Base-by-base conservation (phyloP, 2,888 invertebrate species). In the Chrysolina haemoptera region DNA sequence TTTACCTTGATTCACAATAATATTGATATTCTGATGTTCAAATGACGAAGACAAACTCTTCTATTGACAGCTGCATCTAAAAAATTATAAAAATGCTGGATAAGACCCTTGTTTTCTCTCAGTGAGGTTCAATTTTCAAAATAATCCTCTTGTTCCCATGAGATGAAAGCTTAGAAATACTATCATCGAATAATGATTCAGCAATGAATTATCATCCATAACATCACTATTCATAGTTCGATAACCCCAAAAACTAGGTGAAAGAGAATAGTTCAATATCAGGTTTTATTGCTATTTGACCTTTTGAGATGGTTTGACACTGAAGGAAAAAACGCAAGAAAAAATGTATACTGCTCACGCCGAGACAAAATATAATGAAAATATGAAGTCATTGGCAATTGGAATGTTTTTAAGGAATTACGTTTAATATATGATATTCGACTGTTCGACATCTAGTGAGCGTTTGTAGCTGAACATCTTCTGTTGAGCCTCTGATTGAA, bases 201-300 rank as follows among this genome's bases (percentile, higher is more conserved):
- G 59, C 59, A 59, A 12, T 9, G 35, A n/a, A 16, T 35, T 59
- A 59, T 59, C 59, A 59, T 22, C 59, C 22, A 27, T 14, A 59
- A n/a, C 59, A 59, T 59, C 59, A 59, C 59, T 10, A 27, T 59
- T 59, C 59, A 35, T 59, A n/a, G 59, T 59, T 59, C 59, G 59
- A 59, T 59, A 59, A 59, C 59, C 59, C 3, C 59, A 1, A 35
- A 12, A 59, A 59, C 27, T 59, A 27, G 59, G 59, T 59, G 59
- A 59, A 59, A 59, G 22, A 35, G 59, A 59, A 59, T 59, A 16
- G 59, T 59, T 59, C 35, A 59, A 59, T 22, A 27, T 59, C 59
- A 59, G 22, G 59, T 59, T 59, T 16, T 59, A 35, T 22, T 27
- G 50, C 50, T 50, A 50, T 35, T 59, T 59, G 59, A 59, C 59